Base-by-base conservation (phyloP, 2,113 vertebrate genomes). In the Apeltes quadracus region DNA sequence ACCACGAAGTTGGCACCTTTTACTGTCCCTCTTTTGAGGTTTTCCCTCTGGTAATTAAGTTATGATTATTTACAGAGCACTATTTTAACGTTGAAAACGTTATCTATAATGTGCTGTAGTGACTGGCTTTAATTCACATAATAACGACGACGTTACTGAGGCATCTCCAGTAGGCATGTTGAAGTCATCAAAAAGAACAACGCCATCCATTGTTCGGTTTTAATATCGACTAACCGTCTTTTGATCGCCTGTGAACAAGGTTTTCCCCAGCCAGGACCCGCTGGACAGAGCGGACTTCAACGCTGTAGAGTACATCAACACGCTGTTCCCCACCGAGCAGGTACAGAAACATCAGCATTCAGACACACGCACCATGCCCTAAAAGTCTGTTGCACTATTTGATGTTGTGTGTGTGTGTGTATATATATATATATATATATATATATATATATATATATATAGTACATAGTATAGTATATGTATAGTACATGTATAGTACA, bases 281-380 rank as follows among this genome's bases (percentile, higher is more conserved):
- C 89, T 99, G 85, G 98, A 99, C 92, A 93, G 95, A 88, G 95
- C 96, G 56, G 97, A 98, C 85, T 99, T 99, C 89, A 99, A 99
- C 69, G 96, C 97, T 38, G 98, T 99, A 82, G 98, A 99, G 23
- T 99, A 99, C 61, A 99, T 99, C 86, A 99, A 99, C 84, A 94
- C 96, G 5, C 91, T 99, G 46, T 99, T 99, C 81, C 98, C 97
- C 48, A 99, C 98, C 0, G 98, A 99, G 78, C 98, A 99, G 86
- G 98, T 99, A 79, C 16, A 51, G 5, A 34, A 8, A 12, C 29
- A 75, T 3, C 22, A 32, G 27, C 50, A 69, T 20, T 1, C 41
- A 57, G 10, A 70, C 22, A 25, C 2, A 54, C 11, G 1, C 13
- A 29, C 29, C 2, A 29, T 29, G 29, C 29, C 11, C 22, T 25